phyloP scores from a whole-genome alignment of 92 coral and sea anemone genomes.

The Actinostola sp. region DNA sequence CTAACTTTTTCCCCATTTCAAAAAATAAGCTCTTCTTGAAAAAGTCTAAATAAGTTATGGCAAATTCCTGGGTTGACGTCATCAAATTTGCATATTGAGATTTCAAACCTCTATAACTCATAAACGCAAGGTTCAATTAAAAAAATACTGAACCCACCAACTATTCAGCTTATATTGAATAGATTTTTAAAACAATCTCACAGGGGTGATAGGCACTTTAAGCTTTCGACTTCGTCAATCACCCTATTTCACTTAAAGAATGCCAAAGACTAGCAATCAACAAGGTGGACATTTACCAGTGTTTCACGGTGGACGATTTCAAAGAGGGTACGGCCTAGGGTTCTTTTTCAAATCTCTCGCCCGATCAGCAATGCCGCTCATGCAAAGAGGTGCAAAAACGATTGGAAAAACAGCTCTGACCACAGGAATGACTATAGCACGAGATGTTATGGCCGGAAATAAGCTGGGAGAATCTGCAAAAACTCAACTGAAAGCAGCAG shows the following conservation, averaged over 20 bases:
- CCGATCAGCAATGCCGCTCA: not conserved
- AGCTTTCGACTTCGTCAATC: not conserved
- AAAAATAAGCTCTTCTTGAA: too few species aligned
- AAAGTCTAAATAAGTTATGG: too few species aligned
- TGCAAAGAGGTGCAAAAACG: not conserved
- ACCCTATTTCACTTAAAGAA: not conserved
- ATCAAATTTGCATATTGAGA: too few species aligned
- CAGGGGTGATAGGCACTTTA: too few species aligned
- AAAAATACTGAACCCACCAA: too few species aligned
- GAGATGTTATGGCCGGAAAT: too few species aligned
- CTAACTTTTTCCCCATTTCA: too few species aligned
- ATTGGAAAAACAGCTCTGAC: conserved; percentile 19
- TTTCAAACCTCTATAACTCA: too few species aligned
- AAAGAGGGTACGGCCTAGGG: conserved; percentile 33
- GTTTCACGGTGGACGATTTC: conserved; percentile 17
- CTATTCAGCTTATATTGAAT: too few species aligned
- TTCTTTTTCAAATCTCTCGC: conserved; percentile 10
- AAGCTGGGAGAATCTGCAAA: not conserved
- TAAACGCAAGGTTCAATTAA: too few species aligned
- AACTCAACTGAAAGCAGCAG: not conserved
- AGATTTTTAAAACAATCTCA: too few species aligned
- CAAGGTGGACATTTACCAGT: conserved; percentile 4
- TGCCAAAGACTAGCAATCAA: not conserved
- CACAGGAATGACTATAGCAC: conserved; percentile 5
- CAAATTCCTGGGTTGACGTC: too few species aligned